Conservation (phyloP, 1,140 invertebrate species). For the Nomia melanderi region DNA sequence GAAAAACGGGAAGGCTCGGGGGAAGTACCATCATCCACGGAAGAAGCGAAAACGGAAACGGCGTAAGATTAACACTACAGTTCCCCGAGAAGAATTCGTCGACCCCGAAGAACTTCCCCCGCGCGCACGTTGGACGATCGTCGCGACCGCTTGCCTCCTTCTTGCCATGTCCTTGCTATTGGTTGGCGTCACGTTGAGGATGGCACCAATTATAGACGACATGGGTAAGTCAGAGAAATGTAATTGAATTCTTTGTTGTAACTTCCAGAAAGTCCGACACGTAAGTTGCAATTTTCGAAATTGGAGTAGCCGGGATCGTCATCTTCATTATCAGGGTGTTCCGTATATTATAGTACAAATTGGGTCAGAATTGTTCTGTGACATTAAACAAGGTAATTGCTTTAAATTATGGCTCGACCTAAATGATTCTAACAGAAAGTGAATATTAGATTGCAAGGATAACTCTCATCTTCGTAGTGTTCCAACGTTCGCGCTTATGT, state of each 20-base stretch:
- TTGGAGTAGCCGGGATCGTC: too few species aligned
- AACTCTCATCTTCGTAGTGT: too few species aligned
- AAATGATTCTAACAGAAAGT: too few species aligned
- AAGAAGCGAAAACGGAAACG: constrained; percentile 75
- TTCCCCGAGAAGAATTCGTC: constrained; percentile 68
- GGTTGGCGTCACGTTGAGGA: constrained; percentile 92
- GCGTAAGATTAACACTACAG: constrained; percentile 67
- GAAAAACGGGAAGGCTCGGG: constrained; percentile 62
- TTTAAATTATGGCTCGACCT: too few species aligned
- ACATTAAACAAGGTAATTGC: too few species aligned
- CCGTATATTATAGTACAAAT: too few species aligned
- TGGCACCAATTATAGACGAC: constrained; percentile 95
- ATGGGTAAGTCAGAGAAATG: constrained; percentile 87
- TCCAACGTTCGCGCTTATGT: too few species aligned
- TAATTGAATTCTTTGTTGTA: background rate
- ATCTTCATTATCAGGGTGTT: too few species aligned
- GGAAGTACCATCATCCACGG: constrained; percentile 74
- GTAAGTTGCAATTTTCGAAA: too few species aligned
- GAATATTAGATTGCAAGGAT: too few species aligned
- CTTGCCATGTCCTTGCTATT: constrained; percentile 92
- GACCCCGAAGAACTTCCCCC: constrained; percentile 90
- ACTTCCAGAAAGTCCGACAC: too few species aligned
- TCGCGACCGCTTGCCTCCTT: constrained; percentile 91
- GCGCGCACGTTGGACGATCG: constrained; percentile 92
- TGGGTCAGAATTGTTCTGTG: too few species aligned